Conservation (phyloP, 2,888 invertebrate species). For the Calephelis perditalis region DNA sequence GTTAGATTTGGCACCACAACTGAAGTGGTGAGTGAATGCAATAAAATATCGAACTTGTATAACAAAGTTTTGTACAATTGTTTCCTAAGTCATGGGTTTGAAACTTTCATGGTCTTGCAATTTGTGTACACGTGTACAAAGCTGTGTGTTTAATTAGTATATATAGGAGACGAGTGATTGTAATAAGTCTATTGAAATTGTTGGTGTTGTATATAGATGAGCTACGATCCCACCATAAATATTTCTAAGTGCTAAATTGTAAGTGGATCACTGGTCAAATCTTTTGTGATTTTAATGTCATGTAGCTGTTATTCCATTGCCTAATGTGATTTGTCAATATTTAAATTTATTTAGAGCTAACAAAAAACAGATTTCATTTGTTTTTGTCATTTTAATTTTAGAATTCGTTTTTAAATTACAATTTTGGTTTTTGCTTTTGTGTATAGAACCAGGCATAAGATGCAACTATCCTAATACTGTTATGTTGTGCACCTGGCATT, state of each 20-base stretch:
- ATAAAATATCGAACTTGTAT: conserved; percentile 52
- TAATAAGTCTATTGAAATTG: conserved; percentile 68
- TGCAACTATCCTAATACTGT: conserved; percentile 7
- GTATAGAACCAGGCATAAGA: conserved; percentile 9
- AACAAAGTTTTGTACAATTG: conserved; percentile 42
- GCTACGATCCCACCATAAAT: conserved; percentile 77
- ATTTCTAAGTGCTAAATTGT: conserved; percentile 72
- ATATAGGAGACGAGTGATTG: conserved; percentile 73
- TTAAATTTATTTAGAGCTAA: conserved; percentile 33
- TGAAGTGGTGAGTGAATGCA: conserved; percentile 69
- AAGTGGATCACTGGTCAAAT: conserved; percentile 63
- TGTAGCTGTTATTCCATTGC: conserved; percentile 68
- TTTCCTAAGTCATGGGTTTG: conserved; percentile 15
- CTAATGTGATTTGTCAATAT: conserved; percentile 64
- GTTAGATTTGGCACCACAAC: conserved; percentile 62
- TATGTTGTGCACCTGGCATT: conserved; percentile 11
- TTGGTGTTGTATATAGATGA: conserved; percentile 76
- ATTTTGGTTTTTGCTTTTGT: conserved; percentile 10
- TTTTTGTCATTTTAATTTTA: conserved; percentile 23
- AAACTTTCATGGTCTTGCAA: conserved; percentile 11
- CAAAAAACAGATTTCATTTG: conserved; percentile 28
- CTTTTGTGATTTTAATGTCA: conserved; percentile 50
- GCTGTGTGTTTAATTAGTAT: conserved; percentile 40
- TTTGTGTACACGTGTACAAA: conserved; percentile 34
- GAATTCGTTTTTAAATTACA: conserved; percentile 16